Conservation (phyloP, 2,888 invertebrate genomes). For the Heliconius erato region DNA sequence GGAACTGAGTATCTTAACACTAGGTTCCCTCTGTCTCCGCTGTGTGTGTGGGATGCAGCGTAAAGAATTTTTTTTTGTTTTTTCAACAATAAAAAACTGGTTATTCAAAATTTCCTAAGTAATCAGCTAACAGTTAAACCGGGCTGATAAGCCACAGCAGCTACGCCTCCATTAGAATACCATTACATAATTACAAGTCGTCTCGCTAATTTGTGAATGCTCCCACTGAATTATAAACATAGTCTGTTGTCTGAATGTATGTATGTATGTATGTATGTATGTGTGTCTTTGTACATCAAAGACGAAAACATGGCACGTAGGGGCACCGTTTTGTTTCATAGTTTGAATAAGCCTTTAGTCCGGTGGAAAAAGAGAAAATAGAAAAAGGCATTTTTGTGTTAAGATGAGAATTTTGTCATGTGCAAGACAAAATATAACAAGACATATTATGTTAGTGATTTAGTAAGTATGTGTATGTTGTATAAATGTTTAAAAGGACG, state of each 20-base stretch:
- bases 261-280: not conserved
- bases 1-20: no score
- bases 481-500: no score
- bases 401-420: slow-evolving; percentile 1
- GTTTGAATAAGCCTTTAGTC: slow-evolving; percentile 22
- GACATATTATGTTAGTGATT: no score
- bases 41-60: no score
- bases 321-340: slow-evolving; percentile 25
- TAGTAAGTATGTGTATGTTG: no score
- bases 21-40: no score
- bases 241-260: not conserved
- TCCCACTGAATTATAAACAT: slow-evolving; percentile 34
- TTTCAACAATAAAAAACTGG: not conserved
- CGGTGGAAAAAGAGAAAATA: not conserved
- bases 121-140: slow-evolving; percentile 56
- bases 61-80: not conserved
- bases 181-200: slow-evolving; percentile 71
- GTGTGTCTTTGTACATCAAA: slow-evolving; percentile 24
- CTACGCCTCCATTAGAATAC: slow-evolving; percentile 66
- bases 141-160: slow-evolving; percentile 53
- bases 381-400: not conserved
- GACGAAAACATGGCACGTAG: slow-evolving; percentile 15
- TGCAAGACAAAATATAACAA: no score
- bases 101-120: slow-evolving; percentile 41
- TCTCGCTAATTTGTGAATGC: slow-evolving; percentile 60